A percentile compares a stretch with the other conserved stretches of the same genome.
phyloP scores from a whole-genome alignment of 2,797 vertebrate genomes.

The Cheirogaleus major region DNA sequence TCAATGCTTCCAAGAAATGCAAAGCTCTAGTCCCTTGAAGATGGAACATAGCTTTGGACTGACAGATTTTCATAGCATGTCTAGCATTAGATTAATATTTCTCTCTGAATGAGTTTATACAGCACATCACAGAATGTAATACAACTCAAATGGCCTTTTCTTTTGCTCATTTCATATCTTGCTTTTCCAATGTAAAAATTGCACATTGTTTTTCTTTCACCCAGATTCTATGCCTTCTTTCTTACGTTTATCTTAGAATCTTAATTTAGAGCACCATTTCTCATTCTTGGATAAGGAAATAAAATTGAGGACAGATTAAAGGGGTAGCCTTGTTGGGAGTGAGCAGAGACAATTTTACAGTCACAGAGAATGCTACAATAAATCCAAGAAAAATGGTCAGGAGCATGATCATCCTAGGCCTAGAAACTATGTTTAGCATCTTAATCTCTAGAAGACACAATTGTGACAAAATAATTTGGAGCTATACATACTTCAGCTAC shows the following conservation, averaged over 20 bases:
- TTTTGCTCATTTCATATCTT: constrained; percentile 57
- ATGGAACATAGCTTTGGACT: constrained; percentile 54
- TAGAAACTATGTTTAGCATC: not conserved
- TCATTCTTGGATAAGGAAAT: constrained; percentile 49
- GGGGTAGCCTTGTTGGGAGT: not conserved
- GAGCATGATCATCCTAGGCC: not conserved
- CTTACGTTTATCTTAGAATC: not conserved
- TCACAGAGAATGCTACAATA: not conserved
- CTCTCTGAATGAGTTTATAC: constrained; percentile 62
- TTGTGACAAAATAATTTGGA: not conserved
- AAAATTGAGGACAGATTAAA: not conserved
- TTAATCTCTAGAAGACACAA: constrained; percentile 8
- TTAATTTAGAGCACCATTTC: constrained; percentile 57
- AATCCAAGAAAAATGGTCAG: not conserved
- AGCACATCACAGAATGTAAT: constrained; percentile 55
- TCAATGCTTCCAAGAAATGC: constrained; percentile 84
- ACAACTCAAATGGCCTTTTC: constrained; percentile 42
- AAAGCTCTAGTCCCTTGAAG: constrained; percentile 61
- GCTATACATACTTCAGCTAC: not conserved
- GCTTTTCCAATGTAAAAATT: constrained; percentile 58
- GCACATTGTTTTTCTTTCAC: constrained; percentile 43
- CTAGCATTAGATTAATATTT: constrained; percentile 69
- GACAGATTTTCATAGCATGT: constrained; percentile 68
- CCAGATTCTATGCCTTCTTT: constrained; percentile 27
- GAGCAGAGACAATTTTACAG: not conserved